Evolutionary conservation across 2,888 invertebrate genomes (phyloP), one percentile per base, ranked within the genome.

Genomic region (Apodemia zela): DNA sequence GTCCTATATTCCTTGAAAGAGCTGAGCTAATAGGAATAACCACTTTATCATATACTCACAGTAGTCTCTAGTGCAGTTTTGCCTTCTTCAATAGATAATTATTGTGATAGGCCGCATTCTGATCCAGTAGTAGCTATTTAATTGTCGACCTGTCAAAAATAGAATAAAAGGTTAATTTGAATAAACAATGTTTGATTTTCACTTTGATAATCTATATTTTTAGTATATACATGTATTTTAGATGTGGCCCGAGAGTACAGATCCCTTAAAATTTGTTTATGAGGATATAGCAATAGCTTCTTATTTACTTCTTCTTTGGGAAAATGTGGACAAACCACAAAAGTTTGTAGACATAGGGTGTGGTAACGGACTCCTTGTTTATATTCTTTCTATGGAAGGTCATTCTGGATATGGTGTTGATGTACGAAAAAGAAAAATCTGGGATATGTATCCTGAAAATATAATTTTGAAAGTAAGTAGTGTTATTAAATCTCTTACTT

Each of bases 251-350:
- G 98, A 98, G 86, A 95, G 94, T 67, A 99, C 99, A 7, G 98
- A 99, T 85, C 98, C 99, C 17, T 87, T 94, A 60, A 99, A 99
- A 84, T 98, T 96, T 92, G 97, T 99, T 0, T 98, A 96, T 88
- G 99, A 99, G 93, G 99, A 99, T 84, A 93, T 99, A 68, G 98
- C 98, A 4, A 99, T 99, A 74, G 97, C 98, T 7, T 93, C 97
- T 13, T 98, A 98, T 82, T 87, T 98, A 57, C 88, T 98, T 62
- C 85, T 96, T 1, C 76, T 98, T 0, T 98, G 98, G 98, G 93
- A 94, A 71, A 80, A 89, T 59, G 93, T 94, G 70, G 82, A 92
- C 64, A 73, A 79, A 66, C 72, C 76, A 69, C 94, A 94, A 74
- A 93, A 93, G 3, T 99, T 99, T 93, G 94, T 98, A 0, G 99